Evolutionary conservation across 2,113 vertebrate genomes (phyloP).

Genomic region (Rhabdornis inornatus): DNA sequence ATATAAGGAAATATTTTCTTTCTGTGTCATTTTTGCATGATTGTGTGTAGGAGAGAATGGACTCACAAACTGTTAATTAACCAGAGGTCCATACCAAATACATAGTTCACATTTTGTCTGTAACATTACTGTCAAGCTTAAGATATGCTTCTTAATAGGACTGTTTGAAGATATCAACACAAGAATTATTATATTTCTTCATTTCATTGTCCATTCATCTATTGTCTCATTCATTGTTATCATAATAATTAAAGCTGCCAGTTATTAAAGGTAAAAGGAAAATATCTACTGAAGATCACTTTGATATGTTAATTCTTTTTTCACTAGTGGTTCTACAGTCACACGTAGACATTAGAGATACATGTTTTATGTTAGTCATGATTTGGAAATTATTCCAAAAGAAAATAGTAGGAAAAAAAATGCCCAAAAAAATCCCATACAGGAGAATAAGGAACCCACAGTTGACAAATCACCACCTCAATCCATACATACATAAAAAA

Average conservation of each 20-base stretch:
- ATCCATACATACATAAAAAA: neutral
- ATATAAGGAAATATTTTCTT: neutral
- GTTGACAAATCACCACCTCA: neutral
- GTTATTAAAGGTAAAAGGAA: neutral
- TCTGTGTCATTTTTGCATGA: neutral
- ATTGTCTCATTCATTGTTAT: neutral
- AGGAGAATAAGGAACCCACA: neutral
- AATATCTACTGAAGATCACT: neutral
- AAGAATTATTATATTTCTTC: neutral
- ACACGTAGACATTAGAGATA: neutral
- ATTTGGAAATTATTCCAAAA: neutral
- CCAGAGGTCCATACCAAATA: neutral
- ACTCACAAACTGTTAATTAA: conserved; percentile 16
- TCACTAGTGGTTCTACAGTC: neutral
- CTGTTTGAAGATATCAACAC: neutral
- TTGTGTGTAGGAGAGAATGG: neutral
- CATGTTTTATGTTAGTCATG: neutral
- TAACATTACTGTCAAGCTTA: neutral
- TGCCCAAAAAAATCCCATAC: neutral
- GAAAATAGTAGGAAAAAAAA: neutral
- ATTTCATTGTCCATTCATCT: neutral
- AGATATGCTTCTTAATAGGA: neutral
- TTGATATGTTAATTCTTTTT: neutral
- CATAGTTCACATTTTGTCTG: neutral
- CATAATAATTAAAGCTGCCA: neutral